phyloP scores from a whole-genome alignment of 2,797 vertebrate species.

The Betta splendens region DNA sequence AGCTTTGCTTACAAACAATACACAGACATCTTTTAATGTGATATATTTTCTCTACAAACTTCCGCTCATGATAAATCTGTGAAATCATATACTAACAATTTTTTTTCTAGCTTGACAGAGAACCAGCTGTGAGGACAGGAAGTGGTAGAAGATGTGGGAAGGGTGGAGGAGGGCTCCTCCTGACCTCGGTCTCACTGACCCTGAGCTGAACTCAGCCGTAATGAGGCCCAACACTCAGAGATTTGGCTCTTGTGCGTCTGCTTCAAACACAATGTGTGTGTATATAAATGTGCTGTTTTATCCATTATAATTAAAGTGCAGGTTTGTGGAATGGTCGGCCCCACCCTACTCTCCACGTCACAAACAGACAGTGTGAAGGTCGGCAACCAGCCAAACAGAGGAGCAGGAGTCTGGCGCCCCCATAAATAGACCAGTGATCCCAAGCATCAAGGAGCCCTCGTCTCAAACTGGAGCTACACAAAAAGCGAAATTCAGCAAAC shows the following conservation, averaged over 20 bases:
- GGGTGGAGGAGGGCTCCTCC: slow-evolving; percentile 30
- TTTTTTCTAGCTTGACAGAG: neutral
- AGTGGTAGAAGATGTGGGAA: slow-evolving; percentile 61
- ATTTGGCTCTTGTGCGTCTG: neutral
- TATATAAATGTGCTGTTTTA: slow-evolving; percentile 7
- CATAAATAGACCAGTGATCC: slow-evolving; percentile 37
- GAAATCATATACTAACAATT: slow-evolving; percentile 18
- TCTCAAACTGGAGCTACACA: slow-evolving; percentile 17
- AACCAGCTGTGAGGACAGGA: slow-evolving; percentile 59
- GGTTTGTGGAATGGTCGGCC: slow-evolving; percentile 11
- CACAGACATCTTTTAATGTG: neutral
- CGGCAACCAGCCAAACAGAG: slow-evolving; percentile 19
- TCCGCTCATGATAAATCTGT: neutral
- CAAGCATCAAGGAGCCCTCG: slow-evolving; percentile 28
- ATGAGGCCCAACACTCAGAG: slow-evolving; percentile 32
- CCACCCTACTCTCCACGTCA: slow-evolving; percentile 9
- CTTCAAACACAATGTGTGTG: slow-evolving; percentile 1
- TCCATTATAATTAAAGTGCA: slow-evolving; percentile 3
- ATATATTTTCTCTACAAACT: neutral
- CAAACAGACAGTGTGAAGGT: slow-evolving; percentile 2
- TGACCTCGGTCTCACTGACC: slow-evolving; percentile 56
- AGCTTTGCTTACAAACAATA: neutral
- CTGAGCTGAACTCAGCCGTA: slow-evolving; percentile 21
- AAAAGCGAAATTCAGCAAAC: slow-evolving; percentile 30
- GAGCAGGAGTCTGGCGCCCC: slow-evolving; percentile 24